Conservation (phyloP, 2,888 invertebrate genomes). For the Morinoia aosen region DNA sequence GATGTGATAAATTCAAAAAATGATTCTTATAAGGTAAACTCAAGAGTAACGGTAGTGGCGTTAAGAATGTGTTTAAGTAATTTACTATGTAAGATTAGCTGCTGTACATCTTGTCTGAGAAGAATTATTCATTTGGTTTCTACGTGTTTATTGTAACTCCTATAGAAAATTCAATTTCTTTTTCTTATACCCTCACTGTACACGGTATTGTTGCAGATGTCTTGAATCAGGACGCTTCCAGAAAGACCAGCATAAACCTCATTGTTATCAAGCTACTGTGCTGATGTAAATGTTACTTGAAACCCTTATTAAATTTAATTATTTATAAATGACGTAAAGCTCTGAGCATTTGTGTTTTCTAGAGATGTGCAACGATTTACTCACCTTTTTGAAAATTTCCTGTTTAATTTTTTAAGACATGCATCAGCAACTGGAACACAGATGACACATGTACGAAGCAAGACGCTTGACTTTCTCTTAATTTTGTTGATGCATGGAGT, state of each 20-base stretch:
- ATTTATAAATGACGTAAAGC: not conserved
- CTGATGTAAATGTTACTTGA: not conserved
- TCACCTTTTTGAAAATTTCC: not conserved
- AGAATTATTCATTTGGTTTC: not conserved
- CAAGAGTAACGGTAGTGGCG: not conserved
- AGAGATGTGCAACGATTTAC: not conserved
- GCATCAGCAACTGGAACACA: not conserved
- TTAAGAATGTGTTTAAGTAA: not conserved
- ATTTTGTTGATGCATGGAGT: not conserved
- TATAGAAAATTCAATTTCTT: too few relatives aligned
- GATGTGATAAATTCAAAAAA: conserved; percentile 22
- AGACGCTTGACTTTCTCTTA: not conserved
- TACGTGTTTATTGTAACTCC: not conserved
- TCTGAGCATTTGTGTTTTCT: not conserved
- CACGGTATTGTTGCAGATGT: not conserved
- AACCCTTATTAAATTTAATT: not conserved
- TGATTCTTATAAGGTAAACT: not conserved
- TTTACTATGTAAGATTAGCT: not conserved
- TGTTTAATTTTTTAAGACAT: not conserved
- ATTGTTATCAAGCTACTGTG: not conserved
- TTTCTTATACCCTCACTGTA: not conserved
- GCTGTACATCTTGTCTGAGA: not conserved
- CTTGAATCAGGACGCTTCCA: not conserved
- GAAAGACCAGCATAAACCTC: not conserved
- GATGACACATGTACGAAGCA: not conserved